phyloP scores from a whole-genome alignment of 2,888 invertebrate species.

The Trichacis sp. region DNA sequence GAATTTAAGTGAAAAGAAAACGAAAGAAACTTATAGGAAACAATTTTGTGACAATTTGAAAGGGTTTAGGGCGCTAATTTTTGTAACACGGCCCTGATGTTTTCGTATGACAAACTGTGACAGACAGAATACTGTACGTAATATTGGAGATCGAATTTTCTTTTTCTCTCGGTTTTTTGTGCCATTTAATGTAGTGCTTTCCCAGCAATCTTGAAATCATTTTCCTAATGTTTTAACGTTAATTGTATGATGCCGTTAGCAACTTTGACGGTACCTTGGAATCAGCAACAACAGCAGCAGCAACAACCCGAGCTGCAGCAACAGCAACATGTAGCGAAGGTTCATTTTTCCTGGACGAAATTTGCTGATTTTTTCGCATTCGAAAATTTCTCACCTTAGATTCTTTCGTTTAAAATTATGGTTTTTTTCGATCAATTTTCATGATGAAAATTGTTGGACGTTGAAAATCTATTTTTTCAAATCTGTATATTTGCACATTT shows the following conservation, averaged over 20 bases:
- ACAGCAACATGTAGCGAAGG: conserved; percentile 52
- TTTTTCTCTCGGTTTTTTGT: conserved; percentile 15
- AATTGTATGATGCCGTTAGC: conserved; percentile 64
- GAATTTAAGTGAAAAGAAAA: too few species aligned
- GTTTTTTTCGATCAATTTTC: too few species aligned
- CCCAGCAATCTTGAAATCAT: background rate
- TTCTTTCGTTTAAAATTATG: background rate
- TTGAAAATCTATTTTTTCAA: too few species aligned
- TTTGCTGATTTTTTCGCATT: background rate
- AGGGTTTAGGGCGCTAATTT: background rate
- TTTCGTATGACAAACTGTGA: conserved; percentile 27
- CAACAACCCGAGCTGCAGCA: conserved; percentile 32
- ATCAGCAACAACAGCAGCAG: conserved; percentile 55
- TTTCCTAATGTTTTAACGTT: background rate
- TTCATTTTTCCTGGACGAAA: too few species aligned
- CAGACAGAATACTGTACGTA: conserved; percentile 4
- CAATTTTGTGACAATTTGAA: background rate
- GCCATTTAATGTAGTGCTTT: conserved; percentile 24
- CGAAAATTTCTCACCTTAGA: background rate
- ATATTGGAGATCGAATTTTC: conserved; percentile 26
- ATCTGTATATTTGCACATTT: too few species aligned
- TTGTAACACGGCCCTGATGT: conserved; percentile 30
- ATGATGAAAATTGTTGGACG: too few species aligned
- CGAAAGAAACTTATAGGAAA: background rate
- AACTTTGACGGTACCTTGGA: conserved; percentile 64